Conservation (phyloP, 2,888 invertebrate species). For the Thymelicus sylvestris region DNA sequence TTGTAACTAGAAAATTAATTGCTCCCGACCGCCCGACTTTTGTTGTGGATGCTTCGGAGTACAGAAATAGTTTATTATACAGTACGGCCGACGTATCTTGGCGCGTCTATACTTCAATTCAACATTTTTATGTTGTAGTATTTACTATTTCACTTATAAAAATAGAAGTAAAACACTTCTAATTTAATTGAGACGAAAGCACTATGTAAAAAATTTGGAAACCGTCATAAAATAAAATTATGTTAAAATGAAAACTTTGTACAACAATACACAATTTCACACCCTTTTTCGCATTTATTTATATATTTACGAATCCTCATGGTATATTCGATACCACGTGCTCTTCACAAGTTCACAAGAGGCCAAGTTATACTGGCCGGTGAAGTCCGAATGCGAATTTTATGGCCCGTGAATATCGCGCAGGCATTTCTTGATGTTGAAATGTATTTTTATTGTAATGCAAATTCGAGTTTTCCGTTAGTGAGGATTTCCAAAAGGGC, state of each 20-base stretch:
- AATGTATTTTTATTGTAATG: slow-evolving; percentile 85
- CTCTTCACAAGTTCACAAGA: slow-evolving; percentile 48
- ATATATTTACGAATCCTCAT: not conserved
- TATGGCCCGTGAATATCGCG: slow-evolving; percentile 84
- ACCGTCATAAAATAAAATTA: too few species aligned
- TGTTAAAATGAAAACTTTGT: too few species aligned
- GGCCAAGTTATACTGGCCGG: slow-evolving; percentile 73
- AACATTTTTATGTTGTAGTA: too few species aligned
- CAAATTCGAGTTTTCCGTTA: slow-evolving; percentile 84
- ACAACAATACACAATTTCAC: too few species aligned
- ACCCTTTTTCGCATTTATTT: not conserved
- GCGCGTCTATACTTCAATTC: too few species aligned
- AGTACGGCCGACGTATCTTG: too few species aligned
- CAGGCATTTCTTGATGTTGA: slow-evolving; percentile 83
- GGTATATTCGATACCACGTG: not conserved
- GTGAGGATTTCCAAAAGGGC: slow-evolving; percentile 84
- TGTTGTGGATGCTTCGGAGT: slow-evolving; percentile 59
- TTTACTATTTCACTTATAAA: too few species aligned
- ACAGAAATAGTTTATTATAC: too few species aligned
- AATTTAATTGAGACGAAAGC: too few species aligned
- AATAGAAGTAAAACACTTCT: too few species aligned
- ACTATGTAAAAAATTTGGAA: too few species aligned
- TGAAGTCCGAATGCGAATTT: slow-evolving; percentile 70
- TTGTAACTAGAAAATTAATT: slow-evolving; percentile 73
- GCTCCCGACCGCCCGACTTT: slow-evolving; percentile 63